Evolutionary conservation across 1,140 invertebrate genomes (phyloP).

Genomic region (Dufourea novaeangliae): DNA sequence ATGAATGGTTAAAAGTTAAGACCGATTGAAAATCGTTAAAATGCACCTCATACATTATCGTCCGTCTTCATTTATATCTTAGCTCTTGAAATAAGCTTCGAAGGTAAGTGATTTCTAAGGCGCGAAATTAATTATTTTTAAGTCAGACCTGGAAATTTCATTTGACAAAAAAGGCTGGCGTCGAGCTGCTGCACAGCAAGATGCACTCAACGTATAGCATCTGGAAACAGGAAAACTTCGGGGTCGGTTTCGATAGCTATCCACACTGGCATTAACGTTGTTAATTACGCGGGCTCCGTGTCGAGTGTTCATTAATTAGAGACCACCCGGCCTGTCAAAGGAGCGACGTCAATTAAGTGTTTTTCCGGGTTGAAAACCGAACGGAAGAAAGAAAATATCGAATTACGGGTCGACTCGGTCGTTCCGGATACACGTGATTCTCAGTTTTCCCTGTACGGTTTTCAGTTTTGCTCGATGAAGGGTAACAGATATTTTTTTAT

Average conservation of each 20-base stretch:
- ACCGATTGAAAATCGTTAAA: too few relatives aligned
- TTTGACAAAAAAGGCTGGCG: background rate
- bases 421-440: background rate
- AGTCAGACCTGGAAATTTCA: too few relatives aligned
- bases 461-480: too few relatives aligned
- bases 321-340: background rate
- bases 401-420: background rate
- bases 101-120: too few relatives aligned
- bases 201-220: background rate
- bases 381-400: background rate
- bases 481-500: too few relatives aligned
- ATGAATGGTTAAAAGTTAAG: too few relatives aligned
- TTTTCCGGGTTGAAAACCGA: slow-evolving; percentile 15
- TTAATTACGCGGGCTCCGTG: slow-evolving; percentile 58
- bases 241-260: slow-evolving; percentile 37
- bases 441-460: background rate
- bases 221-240: background rate
- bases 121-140: too few relatives aligned
- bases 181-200: background rate
- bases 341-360: slow-evolving; percentile 40
- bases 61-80: too few relatives aligned
- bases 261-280: slow-evolving; percentile 31
- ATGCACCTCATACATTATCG: too few relatives aligned
- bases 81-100: too few relatives aligned
- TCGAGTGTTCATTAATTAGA: slow-evolving; percentile 66